phyloP scores from a whole-genome alignment of 2,113 vertebrate species.

The Marmota monax region DNA sequence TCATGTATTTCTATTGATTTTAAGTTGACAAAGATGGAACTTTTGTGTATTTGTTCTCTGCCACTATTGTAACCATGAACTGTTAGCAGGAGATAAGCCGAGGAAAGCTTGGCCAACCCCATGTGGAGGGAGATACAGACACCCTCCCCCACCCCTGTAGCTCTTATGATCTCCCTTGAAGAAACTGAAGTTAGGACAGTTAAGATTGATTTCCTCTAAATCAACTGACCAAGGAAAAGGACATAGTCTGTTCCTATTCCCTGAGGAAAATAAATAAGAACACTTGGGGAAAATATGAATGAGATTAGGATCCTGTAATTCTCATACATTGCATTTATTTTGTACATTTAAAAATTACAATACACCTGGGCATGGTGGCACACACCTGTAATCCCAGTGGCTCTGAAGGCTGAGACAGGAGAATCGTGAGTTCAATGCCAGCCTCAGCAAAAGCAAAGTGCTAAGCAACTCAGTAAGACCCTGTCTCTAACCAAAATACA shows the following conservation, averaged over 20 bases:
- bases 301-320: not conserved
- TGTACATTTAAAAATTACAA: not conserved
- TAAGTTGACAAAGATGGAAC: slow-evolving; percentile 29
- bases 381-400: no score
- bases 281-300: not conserved
- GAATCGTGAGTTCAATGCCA: no score
- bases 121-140: not conserved
- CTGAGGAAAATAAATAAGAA: not conserved
- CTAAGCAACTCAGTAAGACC: no score
- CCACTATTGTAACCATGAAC: not conserved
- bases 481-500: no score
- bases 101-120: not conserved
- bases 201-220: slow-evolving; percentile 44
- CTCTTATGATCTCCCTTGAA: not conserved
- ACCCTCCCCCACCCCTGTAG: not conserved
- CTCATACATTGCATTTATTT: slow-evolving; percentile 23
- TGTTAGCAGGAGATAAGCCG: slow-evolving; percentile 31
- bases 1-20: slow-evolving; percentile 31
- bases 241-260: not conserved
- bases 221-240: not conserved
- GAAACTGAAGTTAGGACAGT: not conserved
- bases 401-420: no score
- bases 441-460: no score
- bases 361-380: no score
- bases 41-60: not conserved